These are phyloP conservation scores for Sacculina carcini DNA, from an alignment of 2,888 invertebrate species.

Conservation along the genomic window DNA sequence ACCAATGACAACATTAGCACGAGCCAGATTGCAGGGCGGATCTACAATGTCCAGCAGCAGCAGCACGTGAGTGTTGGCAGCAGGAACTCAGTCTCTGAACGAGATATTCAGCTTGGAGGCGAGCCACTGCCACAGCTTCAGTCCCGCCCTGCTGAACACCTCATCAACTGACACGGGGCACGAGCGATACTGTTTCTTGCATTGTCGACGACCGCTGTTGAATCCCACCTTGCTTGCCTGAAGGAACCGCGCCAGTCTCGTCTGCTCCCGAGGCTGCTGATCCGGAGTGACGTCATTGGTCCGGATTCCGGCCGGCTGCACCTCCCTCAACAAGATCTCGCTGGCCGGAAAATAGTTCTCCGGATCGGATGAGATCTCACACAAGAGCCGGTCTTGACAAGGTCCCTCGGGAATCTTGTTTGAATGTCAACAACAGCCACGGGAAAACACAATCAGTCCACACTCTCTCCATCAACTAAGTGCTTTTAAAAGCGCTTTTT, in stretches of 20 bases:
- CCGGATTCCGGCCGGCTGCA: constrained; percentile 5
- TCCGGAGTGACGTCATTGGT: not conserved
- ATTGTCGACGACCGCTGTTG: not conserved
- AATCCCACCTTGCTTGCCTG: not conserved
- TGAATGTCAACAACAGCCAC: no score
- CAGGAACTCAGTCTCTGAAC: not conserved
- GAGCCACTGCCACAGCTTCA: constrained; percentile 6
- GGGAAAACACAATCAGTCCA: no score
- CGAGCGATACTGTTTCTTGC: not conserved
- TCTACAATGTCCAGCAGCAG: no score
- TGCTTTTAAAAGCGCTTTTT: no score
- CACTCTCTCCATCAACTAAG: no score
- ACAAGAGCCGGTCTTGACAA: constrained; percentile 9
- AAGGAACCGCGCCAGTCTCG: not conserved
- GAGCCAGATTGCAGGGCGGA: no score
- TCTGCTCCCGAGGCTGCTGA: no score
- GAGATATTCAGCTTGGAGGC: not conserved
- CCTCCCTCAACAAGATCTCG: constrained; percentile 8
- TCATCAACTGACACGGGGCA: not conserved
- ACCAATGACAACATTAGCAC: no score
- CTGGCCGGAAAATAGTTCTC: constrained; percentile 8
- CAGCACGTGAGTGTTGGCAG: no score
- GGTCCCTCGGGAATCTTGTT: constrained; percentile 7
- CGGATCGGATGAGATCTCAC: constrained; percentile 10
- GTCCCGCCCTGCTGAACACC: constrained; percentile 1